A percentile compares a stretch with the other conserved stretches of the same genome.
Conservation (phyloP, 2,113 vertebrate genomes). For the Eonycteris spelaea region DNA sequence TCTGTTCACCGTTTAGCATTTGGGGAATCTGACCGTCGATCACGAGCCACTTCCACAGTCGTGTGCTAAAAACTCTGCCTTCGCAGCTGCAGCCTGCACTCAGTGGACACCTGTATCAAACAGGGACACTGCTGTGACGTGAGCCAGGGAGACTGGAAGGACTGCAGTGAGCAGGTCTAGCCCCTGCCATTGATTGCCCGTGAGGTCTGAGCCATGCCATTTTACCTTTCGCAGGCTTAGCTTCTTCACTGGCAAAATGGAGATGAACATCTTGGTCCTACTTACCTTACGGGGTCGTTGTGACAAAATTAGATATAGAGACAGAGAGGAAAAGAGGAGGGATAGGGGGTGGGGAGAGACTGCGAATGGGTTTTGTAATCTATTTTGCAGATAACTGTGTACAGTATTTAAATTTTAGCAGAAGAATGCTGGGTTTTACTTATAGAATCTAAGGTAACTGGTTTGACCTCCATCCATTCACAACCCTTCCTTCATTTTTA, state of each 20-base stretch:
- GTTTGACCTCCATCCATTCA: neutral
- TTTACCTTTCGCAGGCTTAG: neutral
- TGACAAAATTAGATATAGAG: neutral
- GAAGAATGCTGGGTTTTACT: neutral
- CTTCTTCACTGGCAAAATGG: neutral
- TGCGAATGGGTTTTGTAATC: neutral
- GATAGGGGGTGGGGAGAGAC: neutral
- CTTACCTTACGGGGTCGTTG: neutral
- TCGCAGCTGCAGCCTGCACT: neutral
- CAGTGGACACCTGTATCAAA: neutral
- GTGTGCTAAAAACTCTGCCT: neutral
- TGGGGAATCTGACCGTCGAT: constrained; percentile 16
- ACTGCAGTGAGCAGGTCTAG: neutral
- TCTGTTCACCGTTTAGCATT: neutral
- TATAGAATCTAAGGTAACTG: neutral
- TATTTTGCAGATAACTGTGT: neutral
- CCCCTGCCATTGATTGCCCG: neutral
- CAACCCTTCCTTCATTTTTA: neutral
- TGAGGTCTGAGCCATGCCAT: neutral
- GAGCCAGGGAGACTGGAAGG: neutral
- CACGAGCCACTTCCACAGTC: neutral
- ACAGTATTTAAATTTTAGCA: neutral
- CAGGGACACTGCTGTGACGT: neutral
- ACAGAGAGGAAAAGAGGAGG: too few species aligned
- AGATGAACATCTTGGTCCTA: neutral